Percentiles rank a stretch among this genome's conserved stretches.
Conservation (phyloP, 2,113 vertebrate species). For the Corynorhinus townsendii region DNA sequence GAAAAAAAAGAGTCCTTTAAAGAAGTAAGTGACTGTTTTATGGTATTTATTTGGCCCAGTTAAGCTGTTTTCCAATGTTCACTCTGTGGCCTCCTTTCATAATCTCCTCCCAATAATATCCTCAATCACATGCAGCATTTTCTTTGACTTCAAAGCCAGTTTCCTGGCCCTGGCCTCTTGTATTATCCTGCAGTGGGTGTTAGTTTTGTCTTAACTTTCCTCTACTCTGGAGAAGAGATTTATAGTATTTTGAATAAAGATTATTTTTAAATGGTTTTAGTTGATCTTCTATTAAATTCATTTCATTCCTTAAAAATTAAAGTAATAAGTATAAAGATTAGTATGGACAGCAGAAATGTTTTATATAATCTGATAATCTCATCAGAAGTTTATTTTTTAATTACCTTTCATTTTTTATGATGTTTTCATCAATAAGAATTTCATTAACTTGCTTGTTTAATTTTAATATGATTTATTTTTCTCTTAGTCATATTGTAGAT, state of each 20-base stretch:
- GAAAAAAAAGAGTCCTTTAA: background rate
- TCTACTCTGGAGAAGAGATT: background rate
- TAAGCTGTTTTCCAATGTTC: conserved; percentile 1
- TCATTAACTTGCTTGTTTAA: conserved; percentile 22
- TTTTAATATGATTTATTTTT: conserved; percentile 54
- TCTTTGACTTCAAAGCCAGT: conserved; percentile 10
- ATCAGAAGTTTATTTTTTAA: conserved; percentile 38
- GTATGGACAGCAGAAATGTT: conserved; percentile 18
- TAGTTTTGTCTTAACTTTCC: conserved; percentile 20
- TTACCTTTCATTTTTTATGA: conserved; percentile 24
- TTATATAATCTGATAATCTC: conserved; percentile 19
- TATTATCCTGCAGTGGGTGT: background rate
- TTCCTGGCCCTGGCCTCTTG: background rate
- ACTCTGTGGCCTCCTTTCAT: background rate
- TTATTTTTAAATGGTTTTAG: conserved; percentile 52
- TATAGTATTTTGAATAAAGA: background rate
- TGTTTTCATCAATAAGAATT: conserved; percentile 15
- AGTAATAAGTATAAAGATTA: conserved; percentile 37
- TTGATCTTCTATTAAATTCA: conserved; percentile 14
- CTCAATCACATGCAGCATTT: background rate
- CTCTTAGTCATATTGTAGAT: background rate
- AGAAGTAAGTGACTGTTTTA: conserved; percentile 1
- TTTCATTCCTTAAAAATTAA: conserved; percentile 31
- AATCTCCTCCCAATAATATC: background rate
- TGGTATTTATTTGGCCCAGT: background rate